Base-by-base conservation (phyloP, 2,113 vertebrate genomes). In the Lepidothrix coronata region DNA sequence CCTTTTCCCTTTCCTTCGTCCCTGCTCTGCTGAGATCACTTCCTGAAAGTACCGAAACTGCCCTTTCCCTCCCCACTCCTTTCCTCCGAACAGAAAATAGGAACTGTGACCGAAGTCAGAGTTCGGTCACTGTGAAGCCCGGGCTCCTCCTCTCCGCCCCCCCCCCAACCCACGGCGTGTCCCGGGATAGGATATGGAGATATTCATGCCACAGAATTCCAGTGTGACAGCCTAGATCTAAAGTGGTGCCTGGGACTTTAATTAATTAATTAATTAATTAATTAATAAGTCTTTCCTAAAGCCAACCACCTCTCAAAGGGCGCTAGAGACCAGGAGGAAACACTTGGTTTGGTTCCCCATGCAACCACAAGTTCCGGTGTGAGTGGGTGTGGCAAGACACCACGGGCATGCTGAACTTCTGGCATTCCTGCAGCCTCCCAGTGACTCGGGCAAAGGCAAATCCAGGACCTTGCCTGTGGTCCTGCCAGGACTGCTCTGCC, bases 361-460 rank as follows among this genome's bases (percentile, higher is more conserved):
- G 43, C 5, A 31, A 0, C 63, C 18, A 0, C 3, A 19, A n/a
- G 7, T 17, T 37, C 37, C 25, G 31, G 43, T 16, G 27, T 7
- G 16, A 51, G 49, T 8, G 6, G 0, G 3, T 6, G 16, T 2
- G 33, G 23, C 28, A 17, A 24, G 21, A 23, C 4, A 21, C 1
- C 17, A 4, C 0, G 8, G 48, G 31, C 55, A 58, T 9, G 1
- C 0, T 4, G 46, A 39, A 12, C 30, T 41, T 27, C 16, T 8
- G 23, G 43, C 18, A 12, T 21, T 28, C 28, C 70, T 31, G 65
- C 27, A 49, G 16, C 24, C 18, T 23, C 25, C 31, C 33, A 1
- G 17, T 7, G 27, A 7, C 33, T 35, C 2, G 0, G 5, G 20
- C 31, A 49, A 49, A 59, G 48, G 35, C 24, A 33, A 30, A 33